Evolutionary conservation across 2,888 invertebrate genomes (phyloP).

Genomic region (Chloromyia formosa): DNA sequence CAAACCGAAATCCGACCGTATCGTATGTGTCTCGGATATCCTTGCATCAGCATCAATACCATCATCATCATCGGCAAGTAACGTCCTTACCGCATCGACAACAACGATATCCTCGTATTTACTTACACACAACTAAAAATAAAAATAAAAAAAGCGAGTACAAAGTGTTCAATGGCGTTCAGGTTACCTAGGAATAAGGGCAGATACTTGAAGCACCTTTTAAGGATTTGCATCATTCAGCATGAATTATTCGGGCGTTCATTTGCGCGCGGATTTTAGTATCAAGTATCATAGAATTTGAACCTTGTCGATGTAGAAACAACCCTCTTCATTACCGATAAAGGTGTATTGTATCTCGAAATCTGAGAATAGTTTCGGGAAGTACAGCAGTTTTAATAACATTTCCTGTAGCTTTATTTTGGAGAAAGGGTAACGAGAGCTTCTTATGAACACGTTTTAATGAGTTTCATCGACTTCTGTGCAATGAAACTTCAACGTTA

Average conservation of each 20-base stretch:
- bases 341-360: too few relatives aligned
- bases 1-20: not conserved
- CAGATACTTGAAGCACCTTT: constrained; percentile 41
- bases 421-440: too few relatives aligned
- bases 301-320: too few relatives aligned
- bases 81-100: not conserved
- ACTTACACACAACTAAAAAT: too few relatives aligned
- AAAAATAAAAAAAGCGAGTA: not conserved
- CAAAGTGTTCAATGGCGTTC: not conserved
- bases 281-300: constrained; percentile 7
- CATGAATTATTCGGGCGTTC: constrained; percentile 39
- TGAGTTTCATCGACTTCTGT: too few relatives aligned
- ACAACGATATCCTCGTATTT: too few relatives aligned
- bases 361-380: too few relatives aligned
- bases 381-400: too few relatives aligned
- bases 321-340: too few relatives aligned
- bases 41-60: not conserved
- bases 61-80: not conserved
- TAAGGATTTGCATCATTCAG: constrained; percentile 37
- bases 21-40: constrained; percentile 12
- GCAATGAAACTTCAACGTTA: too few relatives aligned
- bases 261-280: constrained; percentile 27
- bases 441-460: too few relatives aligned
- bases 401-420: too few relatives aligned
- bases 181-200: constrained; percentile 36